phyloP scores from a whole-genome alignment of 1,140 invertebrate species.

The Muscidifurax raptorellus region DNA sequence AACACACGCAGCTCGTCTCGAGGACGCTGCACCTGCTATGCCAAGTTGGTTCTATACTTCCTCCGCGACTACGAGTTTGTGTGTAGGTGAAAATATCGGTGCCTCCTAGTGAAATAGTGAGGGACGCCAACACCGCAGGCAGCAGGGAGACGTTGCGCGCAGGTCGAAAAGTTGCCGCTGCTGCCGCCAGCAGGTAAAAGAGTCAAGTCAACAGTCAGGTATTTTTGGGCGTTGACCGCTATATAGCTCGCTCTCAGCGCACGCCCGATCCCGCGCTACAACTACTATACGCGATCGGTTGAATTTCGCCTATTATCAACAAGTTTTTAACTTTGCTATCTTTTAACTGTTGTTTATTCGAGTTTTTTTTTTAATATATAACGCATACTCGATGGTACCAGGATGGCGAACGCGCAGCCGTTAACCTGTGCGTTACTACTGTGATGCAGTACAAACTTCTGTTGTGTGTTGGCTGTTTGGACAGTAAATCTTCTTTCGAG shows the following conservation, averaged over 20 bases:
- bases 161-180: not conserved
- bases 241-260: not conserved
- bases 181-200: slow-evolving; percentile 23
- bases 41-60: not conserved
- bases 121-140: not conserved
- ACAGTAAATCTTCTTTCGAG: no score
- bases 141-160: slow-evolving; percentile 1
- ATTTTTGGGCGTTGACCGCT: slow-evolving; percentile 54
- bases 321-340: no score
- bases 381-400: no score
- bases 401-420: no score
- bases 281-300: not conserved
- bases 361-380: no score
- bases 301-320: not conserved
- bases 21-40: not conserved
- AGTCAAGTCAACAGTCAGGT: slow-evolving; percentile 44
- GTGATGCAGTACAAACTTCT: no score
- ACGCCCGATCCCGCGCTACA: not conserved
- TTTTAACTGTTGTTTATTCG: no score
- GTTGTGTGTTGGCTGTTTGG: no score
- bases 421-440: no score
- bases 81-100: no score
- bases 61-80: no score
- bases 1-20: no score
- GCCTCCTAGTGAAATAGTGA: not conserved